Conservation (phyloP, 2,888 invertebrate species). For the Gymnocheta viridis region DNA sequence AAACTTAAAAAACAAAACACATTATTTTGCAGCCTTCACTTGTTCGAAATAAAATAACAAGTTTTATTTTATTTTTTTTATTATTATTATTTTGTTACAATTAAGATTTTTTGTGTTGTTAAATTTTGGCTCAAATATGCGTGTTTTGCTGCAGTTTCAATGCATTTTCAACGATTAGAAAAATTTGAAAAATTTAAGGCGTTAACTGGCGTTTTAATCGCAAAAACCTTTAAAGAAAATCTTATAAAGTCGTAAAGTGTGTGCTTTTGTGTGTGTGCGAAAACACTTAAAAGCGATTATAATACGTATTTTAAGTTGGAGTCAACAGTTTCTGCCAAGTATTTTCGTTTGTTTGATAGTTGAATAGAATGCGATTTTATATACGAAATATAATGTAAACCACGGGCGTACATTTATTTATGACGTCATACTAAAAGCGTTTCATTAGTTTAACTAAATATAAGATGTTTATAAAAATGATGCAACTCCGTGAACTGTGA, state of each 20-base stretch:
- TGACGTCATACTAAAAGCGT: not conserved
- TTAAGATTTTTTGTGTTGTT: slow-evolving; percentile 45
- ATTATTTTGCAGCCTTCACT: slow-evolving; percentile 45
- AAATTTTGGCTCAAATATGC: slow-evolving; percentile 12
- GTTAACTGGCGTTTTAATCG: slow-evolving; percentile 54
- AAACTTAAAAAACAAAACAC: not conserved
- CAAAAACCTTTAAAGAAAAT: slow-evolving; percentile 48
- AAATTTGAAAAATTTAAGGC: slow-evolving; percentile 62
- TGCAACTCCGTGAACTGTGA: no score
- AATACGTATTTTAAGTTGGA: not conserved
- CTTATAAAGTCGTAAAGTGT: slow-evolving; percentile 14
- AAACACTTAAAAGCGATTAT: not conserved
- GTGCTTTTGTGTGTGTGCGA: not conserved
- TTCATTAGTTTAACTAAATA: not conserved
- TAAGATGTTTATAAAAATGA: no score
- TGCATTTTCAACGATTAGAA: slow-evolving; percentile 36
- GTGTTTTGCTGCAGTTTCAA: slow-evolving; percentile 36
- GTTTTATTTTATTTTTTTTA: not conserved
- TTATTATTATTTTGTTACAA: slow-evolving; percentile 44
- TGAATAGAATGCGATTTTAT: not conserved
- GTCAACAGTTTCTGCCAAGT: not conserved
- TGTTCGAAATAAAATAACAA: slow-evolving; percentile 47
- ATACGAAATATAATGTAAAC: not conserved
- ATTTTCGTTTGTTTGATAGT: not conserved
- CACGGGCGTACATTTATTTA: not conserved